phyloP scores from a whole-genome alignment of 2,888 invertebrate species.

The Druceiella hillmani region DNA sequence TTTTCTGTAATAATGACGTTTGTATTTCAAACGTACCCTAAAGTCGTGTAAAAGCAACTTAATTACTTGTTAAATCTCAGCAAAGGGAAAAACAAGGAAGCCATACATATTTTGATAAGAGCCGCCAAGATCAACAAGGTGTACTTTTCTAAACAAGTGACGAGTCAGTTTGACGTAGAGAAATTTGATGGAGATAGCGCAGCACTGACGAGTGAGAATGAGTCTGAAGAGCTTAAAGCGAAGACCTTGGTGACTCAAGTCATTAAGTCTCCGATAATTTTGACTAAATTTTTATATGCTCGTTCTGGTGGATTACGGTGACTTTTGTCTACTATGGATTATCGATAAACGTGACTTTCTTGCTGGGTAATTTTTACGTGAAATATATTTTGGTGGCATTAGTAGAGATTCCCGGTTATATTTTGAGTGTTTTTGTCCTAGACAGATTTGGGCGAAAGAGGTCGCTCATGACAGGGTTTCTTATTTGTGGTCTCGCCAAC shows the following conservation, averaged over 20 bases:
- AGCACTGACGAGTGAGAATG: too few relatives aligned
- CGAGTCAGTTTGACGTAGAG: too few relatives aligned
- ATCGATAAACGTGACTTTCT: conserved; percentile 68
- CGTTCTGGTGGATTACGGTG: conserved; percentile 76
- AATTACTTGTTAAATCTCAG: too few relatives aligned
- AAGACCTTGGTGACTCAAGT: conserved; percentile 35
- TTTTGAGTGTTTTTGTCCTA: conserved; percentile 50
- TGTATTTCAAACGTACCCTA: too few relatives aligned
- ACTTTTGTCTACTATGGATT: conserved; percentile 77
- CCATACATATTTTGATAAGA: conserved; percentile 44
- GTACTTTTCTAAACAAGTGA: too few relatives aligned
- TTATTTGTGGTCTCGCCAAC: conserved; percentile 54
- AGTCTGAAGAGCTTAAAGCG: too few relatives aligned
- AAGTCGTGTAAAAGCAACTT: too few relatives aligned
- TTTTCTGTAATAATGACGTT: too few relatives aligned
- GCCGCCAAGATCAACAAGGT: conserved; percentile 43
- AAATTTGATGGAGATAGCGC: too few relatives aligned
- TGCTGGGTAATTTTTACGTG: conserved; percentile 69
- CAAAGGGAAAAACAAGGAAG: conserved; percentile 50
- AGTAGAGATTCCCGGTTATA: conserved; percentile 61
- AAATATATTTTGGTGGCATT: conserved; percentile 66
- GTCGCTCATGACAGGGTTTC: conserved; percentile 52
- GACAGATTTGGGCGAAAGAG: conserved; percentile 54
- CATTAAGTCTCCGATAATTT: conserved; percentile 45
- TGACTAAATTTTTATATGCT: conserved; percentile 56